These are phyloP conservation scores for Euura lappo DNA, from an alignment of 1,140 invertebrate species.

Conservation along the genomic window DNA sequence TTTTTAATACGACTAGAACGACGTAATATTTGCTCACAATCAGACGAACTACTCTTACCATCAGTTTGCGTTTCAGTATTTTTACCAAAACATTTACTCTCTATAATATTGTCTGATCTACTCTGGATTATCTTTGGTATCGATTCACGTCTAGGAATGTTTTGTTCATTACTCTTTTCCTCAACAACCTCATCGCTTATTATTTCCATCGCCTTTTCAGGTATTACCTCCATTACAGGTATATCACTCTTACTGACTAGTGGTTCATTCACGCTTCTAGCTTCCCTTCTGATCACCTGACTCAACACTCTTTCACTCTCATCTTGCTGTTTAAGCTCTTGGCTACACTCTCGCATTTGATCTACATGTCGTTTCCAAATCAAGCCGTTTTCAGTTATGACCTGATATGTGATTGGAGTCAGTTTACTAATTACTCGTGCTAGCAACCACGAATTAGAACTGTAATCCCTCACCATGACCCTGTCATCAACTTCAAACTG, in stretches of 20 bases:
- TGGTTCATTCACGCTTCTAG: not conserved
- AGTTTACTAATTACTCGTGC: constrained; percentile 19
- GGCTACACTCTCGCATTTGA: constrained; percentile 9
- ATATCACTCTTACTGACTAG: not conserved
- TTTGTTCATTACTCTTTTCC: too few relatives aligned
- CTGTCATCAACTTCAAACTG: constrained; percentile 19
- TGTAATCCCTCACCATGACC: constrained; percentile 30
- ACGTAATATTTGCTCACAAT: too few relatives aligned
- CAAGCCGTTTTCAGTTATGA: constrained; percentile 12
- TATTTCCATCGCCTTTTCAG: too few relatives aligned
- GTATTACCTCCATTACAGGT: too few relatives aligned
- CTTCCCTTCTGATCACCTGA: not conserved
- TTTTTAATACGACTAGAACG: too few relatives aligned
- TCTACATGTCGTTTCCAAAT: constrained; percentile 28
- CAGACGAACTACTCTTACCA: too few relatives aligned
- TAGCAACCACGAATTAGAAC: constrained; percentile 24
- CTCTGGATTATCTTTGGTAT: too few relatives aligned
- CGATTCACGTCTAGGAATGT: too few relatives aligned
- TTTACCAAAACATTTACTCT: too few relatives aligned
- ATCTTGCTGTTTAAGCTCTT: not conserved
- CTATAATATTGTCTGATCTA: too few relatives aligned
- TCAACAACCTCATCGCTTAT: too few relatives aligned
- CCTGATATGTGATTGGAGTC: constrained; percentile 25
- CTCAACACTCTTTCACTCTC: not conserved
- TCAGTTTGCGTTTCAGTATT: too few relatives aligned